Conservation (phyloP, 2,888 invertebrate species). For the Mesorhabditis sp. region DNA sequence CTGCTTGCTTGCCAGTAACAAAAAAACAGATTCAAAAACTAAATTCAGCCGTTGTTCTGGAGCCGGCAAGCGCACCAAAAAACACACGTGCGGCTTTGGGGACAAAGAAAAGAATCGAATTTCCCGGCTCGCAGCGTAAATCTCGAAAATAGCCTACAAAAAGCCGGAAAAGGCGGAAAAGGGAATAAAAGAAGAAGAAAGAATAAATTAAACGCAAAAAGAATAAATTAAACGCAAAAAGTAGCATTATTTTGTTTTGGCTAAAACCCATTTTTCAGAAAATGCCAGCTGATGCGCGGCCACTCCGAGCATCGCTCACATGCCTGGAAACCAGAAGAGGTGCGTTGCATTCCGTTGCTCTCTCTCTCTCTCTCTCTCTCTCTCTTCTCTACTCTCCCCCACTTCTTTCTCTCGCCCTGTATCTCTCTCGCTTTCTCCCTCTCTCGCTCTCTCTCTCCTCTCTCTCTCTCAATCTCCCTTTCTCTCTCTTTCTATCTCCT, state of each 20-base stretch:
- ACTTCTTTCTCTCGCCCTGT: neutral
- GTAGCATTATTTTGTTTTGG: no score
- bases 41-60: no score
- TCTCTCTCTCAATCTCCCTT: neutral
- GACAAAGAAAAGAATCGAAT: no score
- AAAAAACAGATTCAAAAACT: no score
- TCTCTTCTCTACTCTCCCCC: neutral
- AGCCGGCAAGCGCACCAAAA: no score
- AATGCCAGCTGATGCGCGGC: constrained; percentile 41
- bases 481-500: neutral
- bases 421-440: neutral
- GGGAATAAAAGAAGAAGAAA: neutral
- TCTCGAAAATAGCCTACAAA: no score
- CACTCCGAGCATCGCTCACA: constrained; percentile 43
- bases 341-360: constrained; percentile 8
- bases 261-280: constrained; percentile 22
- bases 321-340: constrained; percentile 41
- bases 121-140: no score
- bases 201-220: neutral
- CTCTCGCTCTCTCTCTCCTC: neutral
- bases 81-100: no score
- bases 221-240: no score
- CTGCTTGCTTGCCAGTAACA: no score
- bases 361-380: neutral
- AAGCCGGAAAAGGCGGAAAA: neutral